Conservation (phyloP, 2,797 vertebrate genomes). For the Pseudomugil gertrudae region DNA sequence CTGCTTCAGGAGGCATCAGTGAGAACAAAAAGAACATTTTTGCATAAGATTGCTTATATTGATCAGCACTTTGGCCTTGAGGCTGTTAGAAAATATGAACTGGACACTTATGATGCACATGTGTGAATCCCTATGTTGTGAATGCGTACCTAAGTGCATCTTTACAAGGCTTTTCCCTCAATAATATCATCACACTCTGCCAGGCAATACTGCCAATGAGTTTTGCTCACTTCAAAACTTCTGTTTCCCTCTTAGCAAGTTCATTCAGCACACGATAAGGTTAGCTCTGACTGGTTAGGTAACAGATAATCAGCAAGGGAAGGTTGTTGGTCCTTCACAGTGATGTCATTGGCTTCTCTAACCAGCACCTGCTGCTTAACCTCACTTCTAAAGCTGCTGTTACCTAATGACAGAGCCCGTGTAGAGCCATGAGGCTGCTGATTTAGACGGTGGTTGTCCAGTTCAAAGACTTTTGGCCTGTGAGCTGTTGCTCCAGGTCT, state of each 20-base stretch:
- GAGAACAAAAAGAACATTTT: not conserved
- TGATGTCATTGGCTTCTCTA: constrained; percentile 44
- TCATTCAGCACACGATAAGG: constrained; percentile 42
- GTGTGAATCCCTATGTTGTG: not conserved
- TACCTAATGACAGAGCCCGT: constrained; percentile 75
- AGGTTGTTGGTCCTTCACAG: constrained; percentile 48
- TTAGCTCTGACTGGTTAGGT: constrained; percentile 68
- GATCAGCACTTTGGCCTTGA: not conserved
- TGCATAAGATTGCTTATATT: not conserved
- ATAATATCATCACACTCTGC: constrained; percentile 15
- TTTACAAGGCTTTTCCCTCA: constrained; percentile 10
- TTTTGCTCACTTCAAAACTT: constrained; percentile 45
- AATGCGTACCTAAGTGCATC: not conserved
- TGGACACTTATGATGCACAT: not conserved
- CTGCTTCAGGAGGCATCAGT: not conserved
- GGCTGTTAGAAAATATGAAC: no score
- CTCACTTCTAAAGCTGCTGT: constrained; percentile 66
- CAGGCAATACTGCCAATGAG: constrained; percentile 18
- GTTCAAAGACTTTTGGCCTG: constrained; percentile 63
- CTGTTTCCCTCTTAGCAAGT: constrained; percentile 23
- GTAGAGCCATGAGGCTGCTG: constrained; percentile 63
- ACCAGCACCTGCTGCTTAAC: constrained; percentile 63
- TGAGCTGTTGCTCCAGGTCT: constrained; percentile 41
- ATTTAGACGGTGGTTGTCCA: constrained; percentile 56
- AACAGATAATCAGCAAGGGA: constrained; percentile 77